Percentiles rank a stretch among this genome's conserved stretches.
Conservation (phyloP, 2,113 vertebrate genomes). For the Acanthochromis polyacanthus region DNA sequence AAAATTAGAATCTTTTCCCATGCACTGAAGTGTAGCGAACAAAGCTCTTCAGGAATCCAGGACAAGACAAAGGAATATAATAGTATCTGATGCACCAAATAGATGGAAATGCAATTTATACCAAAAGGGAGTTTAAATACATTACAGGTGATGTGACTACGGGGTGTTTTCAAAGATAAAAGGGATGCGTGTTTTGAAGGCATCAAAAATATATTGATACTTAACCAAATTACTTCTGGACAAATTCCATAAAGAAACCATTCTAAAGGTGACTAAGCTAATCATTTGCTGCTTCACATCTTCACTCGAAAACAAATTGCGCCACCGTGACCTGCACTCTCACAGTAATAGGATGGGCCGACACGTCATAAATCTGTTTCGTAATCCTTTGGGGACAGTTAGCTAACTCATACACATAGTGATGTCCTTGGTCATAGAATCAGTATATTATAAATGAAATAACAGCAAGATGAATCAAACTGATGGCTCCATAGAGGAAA, state of each 20-base stretch:
- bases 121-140: neutral
- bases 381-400: constrained; percentile 41
- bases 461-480: neutral
- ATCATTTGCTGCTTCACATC: constrained; percentile 11
- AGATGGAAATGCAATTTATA: neutral
- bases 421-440: neutral
- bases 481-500: neutral
- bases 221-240: constrained; percentile 4
- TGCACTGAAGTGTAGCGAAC: neutral
- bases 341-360: constrained; percentile 8
- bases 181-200: neutral
- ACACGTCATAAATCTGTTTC: constrained; percentile 41
- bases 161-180: neutral
- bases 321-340: constrained; percentile 10
- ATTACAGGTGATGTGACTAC: neutral
- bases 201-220: neutral
- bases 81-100: neutral
- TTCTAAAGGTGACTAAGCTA: neutral
- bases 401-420: neutral
- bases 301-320: constrained; percentile 3
- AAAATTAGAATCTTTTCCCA: constrained; percentile 55
- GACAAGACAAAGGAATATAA: constrained; percentile 30
- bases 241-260: neutral
- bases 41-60: constrained; percentile 46
- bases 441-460: constrained; percentile 20